These are phyloP conservation scores for Macrostomum lignano DNA, from an alignment of 1,140 invertebrate genomes.

Conservation along the genomic window DNA sequence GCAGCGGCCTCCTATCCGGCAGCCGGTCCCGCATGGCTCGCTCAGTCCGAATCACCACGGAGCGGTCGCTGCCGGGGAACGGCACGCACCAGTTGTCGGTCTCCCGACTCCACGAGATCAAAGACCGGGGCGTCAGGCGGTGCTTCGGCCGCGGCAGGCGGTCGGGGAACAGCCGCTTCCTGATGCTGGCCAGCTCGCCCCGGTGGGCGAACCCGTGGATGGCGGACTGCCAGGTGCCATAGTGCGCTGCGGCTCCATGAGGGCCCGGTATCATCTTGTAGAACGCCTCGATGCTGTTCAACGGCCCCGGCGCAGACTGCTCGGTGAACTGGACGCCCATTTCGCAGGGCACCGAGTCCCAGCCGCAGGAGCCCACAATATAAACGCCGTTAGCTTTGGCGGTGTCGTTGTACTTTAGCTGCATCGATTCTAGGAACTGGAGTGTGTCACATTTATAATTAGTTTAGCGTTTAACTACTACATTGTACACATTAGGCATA, in stretches of 20 bases:
- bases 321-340: conserved; percentile 39
- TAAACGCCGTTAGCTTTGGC: conserved; percentile 49
- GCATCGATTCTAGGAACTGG: conserved; percentile 55
- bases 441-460: too few relatives aligned
- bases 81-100: conserved; percentile 40
- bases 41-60: conserved; percentile 45
- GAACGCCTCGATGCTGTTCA: conserved; percentile 10
- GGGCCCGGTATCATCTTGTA: background rate
- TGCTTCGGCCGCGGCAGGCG: conserved; percentile 36
- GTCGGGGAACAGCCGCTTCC: conserved; percentile 37
- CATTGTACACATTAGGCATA: too few relatives aligned
- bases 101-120: conserved; percentile 35
- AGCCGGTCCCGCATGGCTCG: conserved; percentile 19
- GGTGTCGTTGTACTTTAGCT: conserved; percentile 43
- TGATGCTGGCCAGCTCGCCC: conserved; percentile 35
- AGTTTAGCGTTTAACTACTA: too few relatives aligned
- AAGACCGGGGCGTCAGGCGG: conserved; percentile 29
- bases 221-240: conserved; percentile 50
- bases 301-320: conserved; percentile 4
- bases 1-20: too few relatives aligned
- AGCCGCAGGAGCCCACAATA: conserved; percentile 58
- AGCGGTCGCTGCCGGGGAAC: conserved; percentile 48
- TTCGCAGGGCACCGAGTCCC: conserved; percentile 56
- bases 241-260: conserved; percentile 32
- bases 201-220: conserved; percentile 40